Base-by-base conservation (phyloP, 2,888 invertebrate genomes). In the Leucania comma region DNA sequence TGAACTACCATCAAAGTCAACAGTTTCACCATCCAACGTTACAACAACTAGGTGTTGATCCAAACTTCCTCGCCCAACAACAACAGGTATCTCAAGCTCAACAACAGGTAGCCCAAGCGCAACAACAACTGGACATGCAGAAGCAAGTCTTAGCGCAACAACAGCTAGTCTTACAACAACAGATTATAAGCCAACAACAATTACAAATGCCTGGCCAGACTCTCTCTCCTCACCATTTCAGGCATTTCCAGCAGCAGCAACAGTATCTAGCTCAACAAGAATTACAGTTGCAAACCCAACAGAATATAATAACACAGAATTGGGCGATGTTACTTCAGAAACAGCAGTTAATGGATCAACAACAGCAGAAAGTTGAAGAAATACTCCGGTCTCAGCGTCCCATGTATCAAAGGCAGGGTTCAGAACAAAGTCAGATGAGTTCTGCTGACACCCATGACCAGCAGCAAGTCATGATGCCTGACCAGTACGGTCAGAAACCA, bases 301-400 rank as follows among this genome's bases (percentile, higher is more conserved):
- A 96, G 78, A 97, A 97, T 82, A 93, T 96, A 48, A 95, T 96
- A 63, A 96, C 96, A 81, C 97, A 96, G 85, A 96, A 95, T 64
- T 89, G 96, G 50, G 94, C 96, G 0, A 92, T 96, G 56, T 89
- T 96, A 42, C 94, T 96, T 1, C 95, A 96, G 68, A 96, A 96
- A 77, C 95, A 95, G 75, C 96, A 95, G 72, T 89, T 96, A 9
- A 95, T 96, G 89, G 96, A 96, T 0, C 96, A 96, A 71, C 96
- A 96, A n/a, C 95, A 96, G 69, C 96, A 95, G 68, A 95, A 95
- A 78, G 93, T 95, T 0, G 95, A 94, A 72, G 94, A 95, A 76
- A 92, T 93, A 46, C 77, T 95, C 3, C 86, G 95, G 10, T 82
- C 91, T 0, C 96, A 96, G 60, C 90, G 95, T 26, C 94, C 94